These are phyloP conservation scores for Neoscelio sp. DNA, from an alignment of 2,888 invertebrate genomes.

Conservation along the genomic window DNA sequence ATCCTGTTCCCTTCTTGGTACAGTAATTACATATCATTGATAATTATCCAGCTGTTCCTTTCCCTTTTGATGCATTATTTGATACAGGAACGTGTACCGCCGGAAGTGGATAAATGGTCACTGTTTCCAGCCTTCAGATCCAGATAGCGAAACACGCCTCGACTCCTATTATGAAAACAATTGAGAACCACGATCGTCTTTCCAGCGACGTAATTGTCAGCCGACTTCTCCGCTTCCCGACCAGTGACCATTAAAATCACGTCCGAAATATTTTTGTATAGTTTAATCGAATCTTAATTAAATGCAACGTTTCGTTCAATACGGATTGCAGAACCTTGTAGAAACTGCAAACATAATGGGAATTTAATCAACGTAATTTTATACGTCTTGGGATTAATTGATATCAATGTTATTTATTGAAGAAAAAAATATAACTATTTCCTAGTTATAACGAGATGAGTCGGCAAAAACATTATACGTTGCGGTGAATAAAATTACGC, in stretches of 20 bases:
- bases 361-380: conserved; percentile 24
- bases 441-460: too few species aligned
- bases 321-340: conserved; percentile 7
- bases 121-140: conserved; percentile 14
- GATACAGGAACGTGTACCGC: background rate
- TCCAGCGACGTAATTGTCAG: conserved; percentile 31
- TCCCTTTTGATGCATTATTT: conserved; percentile 1
- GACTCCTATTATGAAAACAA: conserved; percentile 41
- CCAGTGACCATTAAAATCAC: conserved; percentile 26
- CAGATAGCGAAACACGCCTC: conserved; percentile 27
- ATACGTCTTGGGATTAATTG: too few species aligned
- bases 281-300: conserved; percentile 7
- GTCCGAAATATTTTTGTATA: conserved; percentile 13
- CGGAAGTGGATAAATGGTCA: conserved; percentile 35
- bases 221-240: conserved; percentile 24
- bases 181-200: conserved; percentile 21
- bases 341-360: conserved; percentile 40
- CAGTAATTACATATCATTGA: conserved; percentile 28
- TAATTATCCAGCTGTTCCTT: conserved; percentile 34
- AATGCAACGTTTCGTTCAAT: conserved; percentile 29
- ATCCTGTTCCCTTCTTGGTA: background rate
- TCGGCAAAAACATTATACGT: too few species aligned
- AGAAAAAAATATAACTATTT: too few species aligned
- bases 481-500: background rate
- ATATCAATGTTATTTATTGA: too few species aligned